A percentile compares a stretch with the other conserved stretches of the same genome.
Evolutionary conservation across 2,113 vertebrate genomes (phyloP).

Genomic region (Eolophus roseicapilla): DNA sequence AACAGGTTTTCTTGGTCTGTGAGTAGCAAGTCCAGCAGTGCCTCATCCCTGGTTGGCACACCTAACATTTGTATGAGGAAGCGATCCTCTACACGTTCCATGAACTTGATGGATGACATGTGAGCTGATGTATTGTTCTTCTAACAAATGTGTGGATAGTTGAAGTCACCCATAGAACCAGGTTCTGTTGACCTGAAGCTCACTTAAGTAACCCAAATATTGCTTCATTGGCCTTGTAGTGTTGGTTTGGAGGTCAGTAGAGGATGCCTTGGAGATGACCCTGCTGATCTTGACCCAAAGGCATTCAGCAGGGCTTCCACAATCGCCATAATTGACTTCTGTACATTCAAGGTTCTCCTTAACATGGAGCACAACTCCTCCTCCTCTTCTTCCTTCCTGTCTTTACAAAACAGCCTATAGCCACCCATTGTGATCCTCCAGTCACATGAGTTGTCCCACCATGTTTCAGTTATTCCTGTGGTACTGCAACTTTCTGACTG

Average conservation of each 20-base stretch:
- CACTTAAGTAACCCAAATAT: not conserved
- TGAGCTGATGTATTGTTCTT: not conserved
- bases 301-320: not conserved
- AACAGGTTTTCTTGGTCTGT: not conserved
- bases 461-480: not conserved
- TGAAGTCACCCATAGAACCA: not conserved
- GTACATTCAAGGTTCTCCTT: not conserved
- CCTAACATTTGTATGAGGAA: not conserved
- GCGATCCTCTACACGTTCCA: not conserved
- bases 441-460: not conserved
- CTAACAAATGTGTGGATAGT: not conserved
- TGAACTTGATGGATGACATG: not conserved
- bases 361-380: not conserved
- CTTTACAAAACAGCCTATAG: not conserved
- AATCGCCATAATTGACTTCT: not conserved
- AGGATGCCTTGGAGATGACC: not conserved
- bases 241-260: not conserved
- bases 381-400: not conserved
- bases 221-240: not conserved
- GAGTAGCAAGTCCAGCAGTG: not conserved
- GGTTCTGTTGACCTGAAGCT: not conserved
- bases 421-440: not conserved
- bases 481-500: not conserved
- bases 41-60: not conserved
- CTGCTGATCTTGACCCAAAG: not conserved